Evolutionary conservation across 2,888 invertebrate species (phyloP), one percentile per base, ranked within the genome.

Genomic region (Nebria brevicollis): DNA sequence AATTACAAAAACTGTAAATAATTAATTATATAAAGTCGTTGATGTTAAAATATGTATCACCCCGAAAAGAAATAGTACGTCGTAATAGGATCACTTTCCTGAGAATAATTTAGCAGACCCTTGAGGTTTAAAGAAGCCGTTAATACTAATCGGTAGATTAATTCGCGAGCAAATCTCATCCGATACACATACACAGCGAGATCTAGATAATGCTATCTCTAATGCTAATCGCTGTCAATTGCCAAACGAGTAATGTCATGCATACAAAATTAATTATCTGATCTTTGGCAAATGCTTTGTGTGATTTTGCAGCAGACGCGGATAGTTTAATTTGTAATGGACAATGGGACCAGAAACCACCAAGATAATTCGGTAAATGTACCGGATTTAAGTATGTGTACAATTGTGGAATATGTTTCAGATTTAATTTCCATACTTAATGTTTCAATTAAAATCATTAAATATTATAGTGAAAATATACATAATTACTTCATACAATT

Each of bases 201-300:
- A 54, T 54, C 54, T n/a, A 73, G 73, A 73, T 73, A 73, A 73
- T 73, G 15, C 54, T 8, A 54, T 54, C 54, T 54, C 13, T 54
- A 54, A 54, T 54, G 54, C 54, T 13, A 11, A 54, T 8, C 54
- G 54, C 54, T 73, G 73, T 73, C 73, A 73, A 73, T 73, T 73
- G 73, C 73, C 73, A 73, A 73, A 42, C 43, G 73, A 15, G 73
- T 25, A 73, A 73, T 41, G 26, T 73, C 73, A 73, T 73, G 73
- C 73, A 73, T 73, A 41, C 43, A 43, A 73, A 73, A 73, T 73
- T 73, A 73, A 73, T 73, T 73, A 73, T 73, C 73, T 73, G 73
- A 73, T 73, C 73, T 26, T 41, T 73, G 15, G 73, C 41, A 73
- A 54, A 73, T 26, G 26, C 73, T 73, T 73, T 73, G 73, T 73